These are phyloP conservation scores for Papilio protenor DNA, from an alignment of 2,888 invertebrate genomes.

Conservation along the genomic window DNA sequence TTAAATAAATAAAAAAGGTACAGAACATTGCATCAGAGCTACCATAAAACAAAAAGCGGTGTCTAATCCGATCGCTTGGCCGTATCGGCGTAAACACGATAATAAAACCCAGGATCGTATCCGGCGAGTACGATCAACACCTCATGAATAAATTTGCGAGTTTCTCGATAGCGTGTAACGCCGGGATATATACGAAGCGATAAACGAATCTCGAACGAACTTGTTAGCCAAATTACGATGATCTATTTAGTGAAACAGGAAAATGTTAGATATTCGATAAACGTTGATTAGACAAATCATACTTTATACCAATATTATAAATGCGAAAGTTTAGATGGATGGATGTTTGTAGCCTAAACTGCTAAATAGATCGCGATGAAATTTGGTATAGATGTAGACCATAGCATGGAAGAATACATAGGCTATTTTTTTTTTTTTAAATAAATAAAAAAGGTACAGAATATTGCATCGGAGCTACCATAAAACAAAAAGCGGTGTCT, in stretches of 20 bases:
- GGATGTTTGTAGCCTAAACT: no score
- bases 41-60: constrained; percentile 35
- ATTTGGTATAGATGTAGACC: no score
- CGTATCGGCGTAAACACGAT: constrained; percentile 51
- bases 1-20: neutral
- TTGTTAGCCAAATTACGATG: constrained; percentile 34
- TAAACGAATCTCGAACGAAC: constrained; percentile 39
- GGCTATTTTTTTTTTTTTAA: neutral
- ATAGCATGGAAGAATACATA: no score
- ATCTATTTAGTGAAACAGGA: constrained; percentile 26
- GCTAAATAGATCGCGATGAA: no score
- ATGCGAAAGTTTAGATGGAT: no score
- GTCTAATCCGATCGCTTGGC: constrained; percentile 4
- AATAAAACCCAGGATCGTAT: constrained; percentile 60
- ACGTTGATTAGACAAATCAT: no score
- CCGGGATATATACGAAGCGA: constrained; percentile 21
- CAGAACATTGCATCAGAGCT: constrained; percentile 21
- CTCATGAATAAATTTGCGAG: constrained; percentile 65
- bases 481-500: constrained; percentile 33
- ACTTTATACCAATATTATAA: constrained; percentile 16
- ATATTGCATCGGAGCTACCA: constrained; percentile 17
- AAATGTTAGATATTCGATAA: neutral
- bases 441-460: neutral
- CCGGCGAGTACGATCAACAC: constrained; percentile 58
- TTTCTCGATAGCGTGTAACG: constrained; percentile 49